Evolutionary conservation across 2,113 vertebrate genomes (phyloP), one percentile per base, ranked within the genome.

Genomic region (Pagrus major): DNA sequence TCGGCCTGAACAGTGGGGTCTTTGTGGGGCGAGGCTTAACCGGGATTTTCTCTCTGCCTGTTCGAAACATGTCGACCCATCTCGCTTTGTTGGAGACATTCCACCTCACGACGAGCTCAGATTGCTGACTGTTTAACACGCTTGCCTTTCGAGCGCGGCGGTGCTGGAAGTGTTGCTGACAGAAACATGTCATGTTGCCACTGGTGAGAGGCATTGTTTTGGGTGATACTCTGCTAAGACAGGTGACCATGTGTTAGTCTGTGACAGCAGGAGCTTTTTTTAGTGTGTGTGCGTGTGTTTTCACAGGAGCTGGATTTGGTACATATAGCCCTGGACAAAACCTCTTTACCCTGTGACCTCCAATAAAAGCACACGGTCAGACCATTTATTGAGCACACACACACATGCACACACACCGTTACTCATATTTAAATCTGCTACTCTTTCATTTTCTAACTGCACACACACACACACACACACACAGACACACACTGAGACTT

Each of bases 111-210:
- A 52, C 60, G 59, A 75, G 84, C 76, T n/a, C 58, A 63, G 78
- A 84, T 44, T 78, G 80, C 83, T 80, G 86, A 86, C 85, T 89
- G 77, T 86, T 86, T 81, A 88, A 90, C 86, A 51, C 81, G 67
- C 82, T 81, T 87, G 81, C 83, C 84, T 78, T n/a, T n/a, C 2
- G 41, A 75, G 56, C 60, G 56, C 27, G 42, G 71, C 52, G 41
- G 85, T 66, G 82, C 82, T 71, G 65, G 78, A 90, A 84, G 90
- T 86, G 78, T 86, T 86, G 90, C 89, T 87, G 89, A 92, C 86
- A 77, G 87, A 88, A 83, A 88, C 84, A 78, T 81, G 86, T 80
- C 87, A 74, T 46, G 69, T 84, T 71, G 86, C 85, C 63, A 65
- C 69, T 16, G 72, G 82, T 82, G 76, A 73, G 65, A 80, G 69